Evolutionary conservation across 2,113 vertebrate species (phyloP).

Genomic region (Miniopterus natalensis): DNA sequence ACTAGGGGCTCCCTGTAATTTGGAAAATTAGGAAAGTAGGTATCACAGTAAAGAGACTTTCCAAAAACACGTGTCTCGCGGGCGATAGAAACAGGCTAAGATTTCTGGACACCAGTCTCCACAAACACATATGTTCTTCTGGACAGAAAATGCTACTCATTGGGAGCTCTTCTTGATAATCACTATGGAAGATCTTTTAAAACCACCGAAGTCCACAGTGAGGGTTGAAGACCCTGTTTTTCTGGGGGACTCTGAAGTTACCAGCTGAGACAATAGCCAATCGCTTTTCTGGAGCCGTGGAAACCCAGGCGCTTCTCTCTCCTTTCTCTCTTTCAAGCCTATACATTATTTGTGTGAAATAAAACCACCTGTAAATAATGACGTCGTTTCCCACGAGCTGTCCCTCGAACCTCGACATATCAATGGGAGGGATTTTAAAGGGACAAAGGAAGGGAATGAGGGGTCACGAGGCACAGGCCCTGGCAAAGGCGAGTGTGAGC

Average conservation of each 20-base stretch:
- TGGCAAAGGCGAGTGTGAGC: not conserved
- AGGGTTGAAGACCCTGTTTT: not conserved
- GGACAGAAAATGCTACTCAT: not conserved
- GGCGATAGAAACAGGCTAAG: not conserved
- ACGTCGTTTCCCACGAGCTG: not conserved
- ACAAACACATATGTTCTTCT: not conserved
- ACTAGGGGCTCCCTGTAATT: not conserved
- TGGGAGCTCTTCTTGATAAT: not conserved
- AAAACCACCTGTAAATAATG: not conserved
- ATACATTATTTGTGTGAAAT: not conserved
- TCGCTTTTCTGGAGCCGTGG: not conserved
- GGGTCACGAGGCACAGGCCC: not conserved
- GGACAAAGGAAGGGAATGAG: not conserved
- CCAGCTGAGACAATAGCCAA: fast-evolving
- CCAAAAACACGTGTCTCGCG: not conserved
- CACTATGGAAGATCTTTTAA: not conserved
- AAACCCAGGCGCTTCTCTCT: not conserved
- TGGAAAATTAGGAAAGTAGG: conserved; percentile 22
- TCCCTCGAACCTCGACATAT: not conserved
- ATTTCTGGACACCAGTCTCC: not conserved
- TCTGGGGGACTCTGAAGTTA: not conserved
- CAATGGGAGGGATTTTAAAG: not conserved
- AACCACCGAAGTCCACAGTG: not conserved
- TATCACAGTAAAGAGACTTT: not conserved
- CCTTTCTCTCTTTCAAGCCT: not conserved